Percentiles rank a stretch among this genome's conserved stretches.
phyloP scores from a whole-genome alignment of 2,113 vertebrate genomes.

The Percopsis transmontana region DNA sequence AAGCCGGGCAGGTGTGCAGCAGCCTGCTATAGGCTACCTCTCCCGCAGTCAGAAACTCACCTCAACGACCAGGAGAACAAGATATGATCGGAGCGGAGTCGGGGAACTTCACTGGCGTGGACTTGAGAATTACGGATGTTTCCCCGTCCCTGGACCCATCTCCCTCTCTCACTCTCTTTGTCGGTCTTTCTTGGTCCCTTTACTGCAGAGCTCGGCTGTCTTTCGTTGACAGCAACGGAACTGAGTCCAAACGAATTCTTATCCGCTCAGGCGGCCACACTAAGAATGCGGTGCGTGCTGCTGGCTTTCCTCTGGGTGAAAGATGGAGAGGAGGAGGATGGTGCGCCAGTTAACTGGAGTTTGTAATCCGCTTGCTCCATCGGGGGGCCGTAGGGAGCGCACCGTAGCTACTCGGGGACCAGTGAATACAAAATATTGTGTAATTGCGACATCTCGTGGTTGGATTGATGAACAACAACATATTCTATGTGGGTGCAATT shows the following conservation, averaged over 20 bases:
- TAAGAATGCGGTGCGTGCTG: conserved; percentile 54
- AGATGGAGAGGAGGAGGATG: conserved; percentile 55
- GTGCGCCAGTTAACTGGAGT: conserved; percentile 72
- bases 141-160: conserved; percentile 68
- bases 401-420: conserved; percentile 30
- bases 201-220: conserved; percentile 50
- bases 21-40: not conserved
- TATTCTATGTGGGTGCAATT: conserved; percentile 5
- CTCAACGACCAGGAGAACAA: conserved; percentile 61
- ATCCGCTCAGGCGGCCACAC: conserved; percentile 32
- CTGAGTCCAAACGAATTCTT: conserved; percentile 15
- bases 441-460: conserved; percentile 63
- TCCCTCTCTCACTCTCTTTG: conserved; percentile 37
- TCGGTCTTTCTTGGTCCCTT: conserved; percentile 44
- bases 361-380: conserved; percentile 68
- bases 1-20: conserved; percentile 19
- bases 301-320: conserved; percentile 60
- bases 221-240: conserved; percentile 35
- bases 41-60: conserved; percentile 64
- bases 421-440: not conserved
- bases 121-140: conserved; percentile 67
- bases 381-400: conserved; percentile 48
- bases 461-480: accelerated
- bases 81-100: conserved; percentile 53
- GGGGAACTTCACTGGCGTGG: conserved; percentile 68